These are phyloP conservation scores for Cataglyphis albicans DNA, from an alignment of 2,888 invertebrate species.

Conservation along the genomic window DNA sequence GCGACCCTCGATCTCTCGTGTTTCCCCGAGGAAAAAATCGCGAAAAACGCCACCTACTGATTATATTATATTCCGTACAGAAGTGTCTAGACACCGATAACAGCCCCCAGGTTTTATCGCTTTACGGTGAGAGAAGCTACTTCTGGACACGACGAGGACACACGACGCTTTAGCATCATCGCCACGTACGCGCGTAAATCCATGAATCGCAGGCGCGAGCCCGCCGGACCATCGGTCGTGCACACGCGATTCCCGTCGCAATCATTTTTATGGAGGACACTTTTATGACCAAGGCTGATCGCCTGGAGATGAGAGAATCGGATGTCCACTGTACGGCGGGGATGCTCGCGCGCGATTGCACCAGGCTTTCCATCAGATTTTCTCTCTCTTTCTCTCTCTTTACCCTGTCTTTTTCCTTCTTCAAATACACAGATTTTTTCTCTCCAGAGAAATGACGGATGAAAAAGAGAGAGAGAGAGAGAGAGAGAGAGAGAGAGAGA, in stretches of 20 bases:
- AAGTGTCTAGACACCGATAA: slow-evolving; percentile 50
- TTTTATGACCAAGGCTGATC: slow-evolving; percentile 42
- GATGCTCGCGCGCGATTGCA: slow-evolving; percentile 37
- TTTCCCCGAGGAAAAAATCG: slow-evolving; percentile 26
- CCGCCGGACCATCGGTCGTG: background rate
- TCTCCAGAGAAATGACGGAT: background rate
- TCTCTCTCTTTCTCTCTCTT: background rate
- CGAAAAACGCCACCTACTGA: slow-evolving; percentile 35
- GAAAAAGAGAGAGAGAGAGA: background rate
- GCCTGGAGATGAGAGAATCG: slow-evolving; percentile 35
- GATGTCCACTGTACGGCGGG: slow-evolving; percentile 30
- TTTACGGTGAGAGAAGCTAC: background rate
- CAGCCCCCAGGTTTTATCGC: slow-evolving; percentile 48
- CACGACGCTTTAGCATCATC: slow-evolving; percentile 23
- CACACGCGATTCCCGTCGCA: slow-evolving; percentile 29
- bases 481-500: background rate
- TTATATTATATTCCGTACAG: slow-evolving; percentile 49
- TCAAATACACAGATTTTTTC: background rate
- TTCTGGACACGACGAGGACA: background rate
- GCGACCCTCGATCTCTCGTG: slow-evolving; percentile 35
- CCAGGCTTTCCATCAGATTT: slow-evolving; percentile 39
- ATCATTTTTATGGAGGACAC: slow-evolving; percentile 18
- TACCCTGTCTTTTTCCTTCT: background rate
- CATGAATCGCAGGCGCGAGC: slow-evolving; percentile 38
- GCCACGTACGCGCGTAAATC: slow-evolving; percentile 51